Conservation (phyloP, 2,797 vertebrate species). For the Helostoma temminkii region DNA sequence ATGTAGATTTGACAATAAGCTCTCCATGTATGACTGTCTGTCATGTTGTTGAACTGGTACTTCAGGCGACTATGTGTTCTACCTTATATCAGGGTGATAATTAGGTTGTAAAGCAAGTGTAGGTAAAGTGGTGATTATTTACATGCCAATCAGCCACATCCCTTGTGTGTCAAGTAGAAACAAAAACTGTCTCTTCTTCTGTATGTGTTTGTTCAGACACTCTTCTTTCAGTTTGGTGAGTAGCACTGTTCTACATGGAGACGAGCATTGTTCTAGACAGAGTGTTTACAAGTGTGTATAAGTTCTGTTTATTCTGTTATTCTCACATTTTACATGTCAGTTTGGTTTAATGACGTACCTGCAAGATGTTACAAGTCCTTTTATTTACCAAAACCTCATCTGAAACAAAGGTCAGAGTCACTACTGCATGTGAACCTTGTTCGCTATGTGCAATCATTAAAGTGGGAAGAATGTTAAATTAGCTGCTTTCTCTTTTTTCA, state of each 20-base stretch:
- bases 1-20: constrained; percentile 43
- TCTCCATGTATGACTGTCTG: neutral
- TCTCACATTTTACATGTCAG: neutral
- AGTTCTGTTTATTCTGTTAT: neutral
- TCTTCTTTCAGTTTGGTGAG: neutral
- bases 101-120: neutral
- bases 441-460: constrained; percentile 48
- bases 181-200: neutral
- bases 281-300: neutral
- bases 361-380: neutral
- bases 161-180: neutral
- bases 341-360: too few species aligned
- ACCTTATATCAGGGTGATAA: neutral
- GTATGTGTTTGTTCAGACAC: neutral
- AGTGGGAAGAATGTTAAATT: neutral
- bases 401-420: constrained; percentile 23
- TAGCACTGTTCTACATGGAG: neutral
- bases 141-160: neutral
- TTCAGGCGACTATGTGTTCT: neutral
- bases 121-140: neutral
- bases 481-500: neutral
- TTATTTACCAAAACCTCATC: neutral
- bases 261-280: neutral
- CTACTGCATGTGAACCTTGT: constrained; percentile 38
- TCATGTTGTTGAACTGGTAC: neutral